Conservation (phyloP, 1,140 invertebrate species). For the Hetaerina americana region DNA sequence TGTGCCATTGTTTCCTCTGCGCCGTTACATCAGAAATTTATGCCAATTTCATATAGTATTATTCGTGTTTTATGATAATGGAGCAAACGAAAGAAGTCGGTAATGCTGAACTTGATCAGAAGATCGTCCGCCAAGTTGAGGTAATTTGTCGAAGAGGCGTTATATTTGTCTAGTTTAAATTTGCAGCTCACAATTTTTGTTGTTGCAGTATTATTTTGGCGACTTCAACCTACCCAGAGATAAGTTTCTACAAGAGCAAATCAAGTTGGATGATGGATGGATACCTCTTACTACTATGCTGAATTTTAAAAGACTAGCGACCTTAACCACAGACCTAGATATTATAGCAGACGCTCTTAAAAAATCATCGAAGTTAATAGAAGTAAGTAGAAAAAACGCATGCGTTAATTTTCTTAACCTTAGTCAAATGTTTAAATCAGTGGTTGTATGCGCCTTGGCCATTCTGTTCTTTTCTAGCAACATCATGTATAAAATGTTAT, state of each 20-base stretch:
- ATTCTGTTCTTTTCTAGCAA: no score
- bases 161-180: neutral
- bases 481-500: no score
- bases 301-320: conserved; percentile 76
- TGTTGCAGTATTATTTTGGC: conserved; percentile 61
- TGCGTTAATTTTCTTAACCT: no score
- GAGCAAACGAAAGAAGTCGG: no score
- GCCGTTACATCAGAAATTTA: no score
- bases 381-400: conserved; percentile 36
- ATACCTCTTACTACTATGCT: conserved; percentile 68
- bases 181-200: conserved; percentile 7
- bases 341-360: conserved; percentile 60
- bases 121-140: neutral
- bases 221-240: conserved; percentile 81
- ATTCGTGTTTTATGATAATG: no score
- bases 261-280: conserved; percentile 81
- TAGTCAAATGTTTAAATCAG: no score
- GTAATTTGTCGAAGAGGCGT: neutral
- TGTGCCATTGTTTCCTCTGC: no score
- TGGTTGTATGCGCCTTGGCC: no score
- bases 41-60: no score
- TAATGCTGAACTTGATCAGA: neutral
- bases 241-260: conserved; percentile 76
- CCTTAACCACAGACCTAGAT: conserved; percentile 50
- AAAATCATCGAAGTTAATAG: conserved; percentile 62